Percentiles rank a stretch among this genome's conserved stretches.
These are phyloP conservation scores for Phyllostomus hastatus DNA, from an alignment of 2,113 vertebrate species.

Conservation along the genomic window DNA sequence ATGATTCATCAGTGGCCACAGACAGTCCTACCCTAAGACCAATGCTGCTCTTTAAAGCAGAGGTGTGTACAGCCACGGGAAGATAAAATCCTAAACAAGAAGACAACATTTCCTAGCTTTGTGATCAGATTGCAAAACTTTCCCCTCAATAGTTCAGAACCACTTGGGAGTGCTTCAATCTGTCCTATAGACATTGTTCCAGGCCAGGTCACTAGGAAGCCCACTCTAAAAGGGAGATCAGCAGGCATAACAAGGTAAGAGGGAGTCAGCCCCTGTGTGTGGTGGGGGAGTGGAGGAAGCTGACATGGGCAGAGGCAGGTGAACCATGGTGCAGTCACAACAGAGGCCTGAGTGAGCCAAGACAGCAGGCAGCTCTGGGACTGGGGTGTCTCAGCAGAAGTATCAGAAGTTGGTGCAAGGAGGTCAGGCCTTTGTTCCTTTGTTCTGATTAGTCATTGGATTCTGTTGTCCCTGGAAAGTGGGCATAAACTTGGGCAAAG, in stretches of 20 bases:
- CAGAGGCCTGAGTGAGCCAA: neutral
- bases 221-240: neutral
- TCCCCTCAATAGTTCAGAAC: fast-evolving
- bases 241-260: neutral
- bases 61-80: neutral
- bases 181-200: neutral
- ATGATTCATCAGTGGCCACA: neutral
- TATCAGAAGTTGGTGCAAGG: neutral
- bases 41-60: neutral
- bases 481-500: neutral
- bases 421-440: neutral
- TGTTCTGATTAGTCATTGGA: neutral
- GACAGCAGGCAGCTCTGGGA: neutral
- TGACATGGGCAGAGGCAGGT: neutral
- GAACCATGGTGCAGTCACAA: neutral
- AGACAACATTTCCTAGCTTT: neutral
- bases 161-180: neutral
- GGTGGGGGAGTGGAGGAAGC: neutral
- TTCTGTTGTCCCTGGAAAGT: neutral
- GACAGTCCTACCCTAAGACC: neutral
- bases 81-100: neutral
- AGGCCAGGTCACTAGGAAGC: neutral
- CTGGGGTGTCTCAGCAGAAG: neutral
- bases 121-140: neutral
- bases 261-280: neutral